phyloP scores from a whole-genome alignment of 2,113 vertebrate genomes.

The Apistogramma diplotaenia region DNA sequence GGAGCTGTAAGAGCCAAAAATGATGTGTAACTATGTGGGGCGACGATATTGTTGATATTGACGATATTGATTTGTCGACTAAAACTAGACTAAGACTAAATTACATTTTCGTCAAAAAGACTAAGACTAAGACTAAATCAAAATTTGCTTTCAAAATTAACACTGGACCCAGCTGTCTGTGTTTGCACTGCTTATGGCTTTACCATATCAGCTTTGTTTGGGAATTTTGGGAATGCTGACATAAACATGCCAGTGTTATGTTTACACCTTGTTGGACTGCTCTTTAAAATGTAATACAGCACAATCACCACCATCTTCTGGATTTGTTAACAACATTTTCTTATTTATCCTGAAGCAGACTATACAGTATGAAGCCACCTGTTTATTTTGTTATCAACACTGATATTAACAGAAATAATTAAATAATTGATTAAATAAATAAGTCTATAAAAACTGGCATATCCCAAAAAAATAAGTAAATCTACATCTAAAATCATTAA shows the following conservation, averaged over 20 bases:
- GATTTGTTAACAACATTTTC: not conserved
- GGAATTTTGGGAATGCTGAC: not conserved
- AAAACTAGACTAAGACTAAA: no score
- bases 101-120: no score
- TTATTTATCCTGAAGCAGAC: not conserved
- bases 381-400: not conserved
- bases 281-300: accelerated
- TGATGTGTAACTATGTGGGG: no score
- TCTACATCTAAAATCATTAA: not conserved
- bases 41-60: no score
- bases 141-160: no score
- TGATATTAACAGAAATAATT: not conserved
- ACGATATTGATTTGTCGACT: no score
- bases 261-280: not conserved
- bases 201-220: not conserved
- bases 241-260: not conserved
- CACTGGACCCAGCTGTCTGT: not conserved
- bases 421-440: not conserved
- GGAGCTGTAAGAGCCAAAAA: no score
- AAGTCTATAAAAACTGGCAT: not conserved
- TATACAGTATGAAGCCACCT: not conserved
- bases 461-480: not conserved
- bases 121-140: no score
- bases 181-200: no score
- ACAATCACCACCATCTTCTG: not conserved